A percentile compares a stretch with the other conserved stretches of the same genome.
phyloP scores from a whole-genome alignment of 1,140 invertebrate species.

The Euura saliciscinereae region DNA sequence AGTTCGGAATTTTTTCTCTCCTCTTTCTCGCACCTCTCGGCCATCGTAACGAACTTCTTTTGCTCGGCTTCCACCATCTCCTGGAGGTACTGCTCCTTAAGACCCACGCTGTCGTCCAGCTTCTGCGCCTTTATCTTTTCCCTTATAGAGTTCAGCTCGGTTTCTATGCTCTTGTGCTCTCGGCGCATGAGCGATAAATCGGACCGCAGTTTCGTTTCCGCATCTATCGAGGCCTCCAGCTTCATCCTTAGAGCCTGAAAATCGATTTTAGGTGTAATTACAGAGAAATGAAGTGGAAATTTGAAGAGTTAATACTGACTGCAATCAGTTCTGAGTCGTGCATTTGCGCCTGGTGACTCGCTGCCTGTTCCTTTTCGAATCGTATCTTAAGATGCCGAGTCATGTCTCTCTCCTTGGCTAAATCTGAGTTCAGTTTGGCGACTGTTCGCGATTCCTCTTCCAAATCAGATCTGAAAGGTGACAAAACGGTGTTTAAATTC shows the following conservation, averaged over 20 bases:
- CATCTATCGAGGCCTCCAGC: constrained; percentile 36
- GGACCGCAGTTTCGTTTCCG: constrained; percentile 39
- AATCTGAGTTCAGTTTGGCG: constrained; percentile 40
- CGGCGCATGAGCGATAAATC: constrained; percentile 37
- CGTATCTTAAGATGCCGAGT: constrained; percentile 41
- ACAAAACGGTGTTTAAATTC: too few relatives aligned
- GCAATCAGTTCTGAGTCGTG: constrained; percentile 52
- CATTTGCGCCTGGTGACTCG: constrained; percentile 35
- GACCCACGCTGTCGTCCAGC: constrained; percentile 9
- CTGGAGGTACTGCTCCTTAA: constrained; percentile 12
- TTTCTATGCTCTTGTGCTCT: constrained; percentile 40
- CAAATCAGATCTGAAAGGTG: constrained; percentile 35
- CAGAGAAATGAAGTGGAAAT: constrained; percentile 13
- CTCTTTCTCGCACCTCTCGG: constrained; percentile 54
- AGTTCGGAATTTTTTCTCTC: constrained; percentile 58
- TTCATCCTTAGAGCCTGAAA: constrained; percentile 39
- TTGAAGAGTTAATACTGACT: constrained; percentile 25
- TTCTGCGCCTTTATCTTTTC: constrained; percentile 36
- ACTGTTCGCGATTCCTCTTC: constrained; percentile 43
- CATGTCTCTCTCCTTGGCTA: constrained; percentile 42
- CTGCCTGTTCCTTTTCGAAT: constrained; percentile 41
- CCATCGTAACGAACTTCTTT: constrained; percentile 44
- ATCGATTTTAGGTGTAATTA: constrained; percentile 20
- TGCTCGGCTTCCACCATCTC: constrained; percentile 31
- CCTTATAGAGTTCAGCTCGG: constrained; percentile 35